Evolutionary conservation across 2,797 vertebrate genomes (phyloP).

Genomic region (Babyrousa celebensis): DNA sequence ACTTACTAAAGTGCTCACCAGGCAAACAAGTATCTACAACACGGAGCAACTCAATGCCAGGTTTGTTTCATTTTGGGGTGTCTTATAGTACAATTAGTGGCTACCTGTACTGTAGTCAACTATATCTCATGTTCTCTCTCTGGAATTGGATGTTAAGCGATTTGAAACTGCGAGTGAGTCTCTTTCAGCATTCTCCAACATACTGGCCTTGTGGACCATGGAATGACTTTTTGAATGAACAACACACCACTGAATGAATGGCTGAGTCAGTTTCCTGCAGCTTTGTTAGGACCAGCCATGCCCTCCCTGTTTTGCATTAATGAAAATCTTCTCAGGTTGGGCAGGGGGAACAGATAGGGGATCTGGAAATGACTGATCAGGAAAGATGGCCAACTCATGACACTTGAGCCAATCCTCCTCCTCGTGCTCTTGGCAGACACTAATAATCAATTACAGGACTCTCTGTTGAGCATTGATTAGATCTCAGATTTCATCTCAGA

Average conservation of each 20-base stretch:
- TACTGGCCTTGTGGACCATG: neutral
- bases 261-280: neutral
- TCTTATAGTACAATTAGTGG: neutral
- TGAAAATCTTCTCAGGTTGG: neutral
- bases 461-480: conserved; percentile 66
- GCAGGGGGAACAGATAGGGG: neutral
- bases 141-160: neutral
- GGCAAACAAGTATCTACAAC: neutral
- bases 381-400: neutral
- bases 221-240: neutral
- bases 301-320: neutral
- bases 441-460: conserved; percentile 73
- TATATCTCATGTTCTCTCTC: neutral
- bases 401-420: neutral
- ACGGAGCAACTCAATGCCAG: rapidly evolving
- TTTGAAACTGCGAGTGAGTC: neutral
- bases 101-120: neutral
- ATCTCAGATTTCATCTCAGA: conserved; percentile 65
- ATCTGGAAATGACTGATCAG: neutral
- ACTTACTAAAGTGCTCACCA: neutral
- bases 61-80: neutral
- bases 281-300: neutral
- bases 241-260: neutral
- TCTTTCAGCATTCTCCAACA: neutral
- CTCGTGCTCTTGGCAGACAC: conserved; percentile 75